Evolutionary conservation across 2,888 invertebrate genomes (phyloP).

Genomic region (Phalera bucephala): DNA sequence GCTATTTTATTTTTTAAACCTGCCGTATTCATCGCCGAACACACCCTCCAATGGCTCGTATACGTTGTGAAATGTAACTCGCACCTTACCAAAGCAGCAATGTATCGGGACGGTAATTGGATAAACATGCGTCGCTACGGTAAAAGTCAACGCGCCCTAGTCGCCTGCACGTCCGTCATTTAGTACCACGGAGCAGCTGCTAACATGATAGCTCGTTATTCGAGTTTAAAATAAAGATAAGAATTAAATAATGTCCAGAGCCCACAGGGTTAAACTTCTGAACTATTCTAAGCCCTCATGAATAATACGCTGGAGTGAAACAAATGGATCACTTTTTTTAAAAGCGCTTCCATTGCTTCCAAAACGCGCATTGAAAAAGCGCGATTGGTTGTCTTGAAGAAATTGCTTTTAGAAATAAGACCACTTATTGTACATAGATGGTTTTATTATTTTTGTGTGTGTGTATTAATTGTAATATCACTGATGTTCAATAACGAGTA

Average conservation of each 20-base stretch:
- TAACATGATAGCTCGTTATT: constrained; percentile 48
- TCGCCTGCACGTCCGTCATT: constrained; percentile 46
- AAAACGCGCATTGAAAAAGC: too few species aligned
- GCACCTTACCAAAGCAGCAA: constrained; percentile 47
- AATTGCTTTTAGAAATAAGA: too few species aligned
- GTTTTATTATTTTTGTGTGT: too few species aligned
- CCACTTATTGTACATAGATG: too few species aligned
- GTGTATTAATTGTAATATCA: too few species aligned
- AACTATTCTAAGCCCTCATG: too few species aligned
- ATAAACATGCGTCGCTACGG: constrained; percentile 33
- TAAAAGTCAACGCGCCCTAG: constrained; percentile 41
- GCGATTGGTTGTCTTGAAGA: neutral
- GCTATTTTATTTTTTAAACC: constrained; percentile 58
- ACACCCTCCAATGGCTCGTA: constrained; percentile 38
- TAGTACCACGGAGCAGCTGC: constrained; percentile 48
- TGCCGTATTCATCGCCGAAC: constrained; percentile 37
- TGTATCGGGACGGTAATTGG: constrained; percentile 43
- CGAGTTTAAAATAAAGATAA: constrained; percentile 38
- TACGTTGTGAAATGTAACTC: constrained; percentile 38
- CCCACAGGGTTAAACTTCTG: neutral
- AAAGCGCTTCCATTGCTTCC: too few species aligned
- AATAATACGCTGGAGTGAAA: too few species aligned
- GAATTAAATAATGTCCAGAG: constrained; percentile 18
- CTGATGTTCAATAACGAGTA: too few species aligned
- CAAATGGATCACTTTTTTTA: too few species aligned